Evolutionary conservation across 2,113 vertebrate species (phyloP), one percentile per base, ranked within the genome.

Genomic region (Salvelinus fontinalis): DNA sequence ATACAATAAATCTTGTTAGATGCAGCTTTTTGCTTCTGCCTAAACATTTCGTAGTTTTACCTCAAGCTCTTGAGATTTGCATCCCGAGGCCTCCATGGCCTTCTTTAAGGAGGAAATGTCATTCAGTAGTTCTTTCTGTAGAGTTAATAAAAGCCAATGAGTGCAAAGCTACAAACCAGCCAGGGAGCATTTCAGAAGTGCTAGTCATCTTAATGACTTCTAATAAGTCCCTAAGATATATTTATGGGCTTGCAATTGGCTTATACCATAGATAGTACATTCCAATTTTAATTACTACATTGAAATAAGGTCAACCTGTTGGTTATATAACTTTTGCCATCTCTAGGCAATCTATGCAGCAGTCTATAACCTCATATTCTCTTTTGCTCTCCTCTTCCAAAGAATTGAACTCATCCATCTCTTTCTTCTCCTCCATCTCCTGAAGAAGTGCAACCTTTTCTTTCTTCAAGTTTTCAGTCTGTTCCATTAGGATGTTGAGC

Each of bases 51-150:
- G 12, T 18, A 75, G 62, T 76, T 93, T 92, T 83, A 97, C 97
- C 95, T 97, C 89, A 39, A 97, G 92, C 74, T 96, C 92, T 71
- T 89, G 91, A 81, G 90, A 86, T 85, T 93, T 92, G 3, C 86
- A 80, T 77, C 95, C 94, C 74, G 92, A 93, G 79, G 93, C 92
- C 71, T 94, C 90, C 66, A 93, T 34, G 31, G 88, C 73, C 78
- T 79, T 91, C 92, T 95, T 96, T 91, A 97, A 84, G 26, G 16
- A 88, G 73, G 87, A 79, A 72, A 96, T 94, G 93, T 98, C 94
- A 83, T 93, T 91, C 81, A 92, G 89, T 84, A 97, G 83, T 77
- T 97, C 94, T 44, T 83, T 88, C 96, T 99, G 93, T 68, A 87
- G 83, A 89, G 90, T 77, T 86, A 83, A 88, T 81, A 89, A 82